Percentiles rank a stretch among this genome's conserved stretches.
Conservation (phyloP, 1,140 invertebrate genomes). For the Thereuonema tuberculata region DNA sequence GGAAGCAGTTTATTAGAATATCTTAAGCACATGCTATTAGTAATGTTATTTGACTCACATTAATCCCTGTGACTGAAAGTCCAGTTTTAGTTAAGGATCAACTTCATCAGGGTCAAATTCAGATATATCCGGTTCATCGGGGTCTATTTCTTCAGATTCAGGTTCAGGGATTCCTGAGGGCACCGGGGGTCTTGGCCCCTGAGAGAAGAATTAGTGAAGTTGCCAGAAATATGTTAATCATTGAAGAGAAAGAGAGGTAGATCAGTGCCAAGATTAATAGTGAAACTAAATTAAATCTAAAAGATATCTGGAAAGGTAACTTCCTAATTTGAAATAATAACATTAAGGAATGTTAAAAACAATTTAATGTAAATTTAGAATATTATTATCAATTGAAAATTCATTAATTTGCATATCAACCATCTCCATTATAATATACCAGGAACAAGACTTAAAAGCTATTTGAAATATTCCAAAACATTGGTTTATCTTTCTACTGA, state of each 20-base stretch:
- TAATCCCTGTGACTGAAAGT: no score
- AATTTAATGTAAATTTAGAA: not conserved
- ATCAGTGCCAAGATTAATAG: not conserved
- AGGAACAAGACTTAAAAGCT: no score
- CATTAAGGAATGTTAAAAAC: not conserved
- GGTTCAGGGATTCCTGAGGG: not conserved
- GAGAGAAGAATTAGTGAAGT: not conserved
- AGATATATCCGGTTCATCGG: not conserved
- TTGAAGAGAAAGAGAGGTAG: not conserved
- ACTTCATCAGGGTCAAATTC: not conserved
- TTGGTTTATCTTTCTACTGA: no score
- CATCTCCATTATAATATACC: no score
- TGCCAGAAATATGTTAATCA: not conserved
- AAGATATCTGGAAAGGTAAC: not conserved
- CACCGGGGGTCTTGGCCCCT: not conserved
- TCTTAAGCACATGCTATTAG: no score
- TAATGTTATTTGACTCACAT: no score
- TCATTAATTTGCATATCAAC: no score
- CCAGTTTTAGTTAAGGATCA: constrained; percentile 1
- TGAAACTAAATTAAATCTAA: not conserved
- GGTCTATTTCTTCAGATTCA: not conserved
- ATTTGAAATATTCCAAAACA: no score
- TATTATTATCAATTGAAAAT: not conserved
- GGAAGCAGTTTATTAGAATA: no score
- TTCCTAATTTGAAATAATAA: not conserved